Conservation (phyloP, 1,140 invertebrate genomes). For the Drosophila obscura region DNA sequence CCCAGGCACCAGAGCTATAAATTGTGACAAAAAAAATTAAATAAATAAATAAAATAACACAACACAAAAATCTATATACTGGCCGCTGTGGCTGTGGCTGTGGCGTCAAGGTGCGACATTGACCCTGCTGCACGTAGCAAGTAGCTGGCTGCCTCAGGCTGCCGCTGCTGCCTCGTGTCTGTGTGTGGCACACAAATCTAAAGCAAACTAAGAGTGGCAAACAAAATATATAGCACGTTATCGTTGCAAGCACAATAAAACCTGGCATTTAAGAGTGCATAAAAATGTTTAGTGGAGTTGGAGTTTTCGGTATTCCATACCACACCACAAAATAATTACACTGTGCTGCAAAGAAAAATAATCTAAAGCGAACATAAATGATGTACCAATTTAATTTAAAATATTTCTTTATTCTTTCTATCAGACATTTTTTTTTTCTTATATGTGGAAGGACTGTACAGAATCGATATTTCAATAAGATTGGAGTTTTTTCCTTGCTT, state of each 20-base stretch:
- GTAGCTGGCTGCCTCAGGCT: too few relatives aligned
- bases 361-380: neutral
- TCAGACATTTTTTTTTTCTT: neutral
- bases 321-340: constrained; percentile 49
- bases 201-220: neutral
- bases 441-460: too few relatives aligned
- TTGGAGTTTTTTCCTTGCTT: too few relatives aligned
- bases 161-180: neutral
- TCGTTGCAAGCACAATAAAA: constrained; percentile 54
- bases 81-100: constrained; percentile 6
- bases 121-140: constrained; percentile 53
- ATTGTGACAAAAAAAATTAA: constrained; percentile 69
- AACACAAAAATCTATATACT: constrained; percentile 59
- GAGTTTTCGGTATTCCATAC: constrained; percentile 46
- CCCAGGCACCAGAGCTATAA: constrained; percentile 60
- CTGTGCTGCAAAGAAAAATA: constrained; percentile 22
- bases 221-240: constrained; percentile 47
- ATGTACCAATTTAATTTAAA: neutral
- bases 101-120: constrained; percentile 76
- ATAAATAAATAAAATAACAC: constrained; percentile 41
- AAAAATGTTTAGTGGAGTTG: constrained; percentile 67
- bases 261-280: constrained; percentile 79
- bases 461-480: too few relatives aligned
- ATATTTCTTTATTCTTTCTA: too few relatives aligned
- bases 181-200: constrained; percentile 51